These are phyloP conservation scores for Tapirus indicus DNA, from an alignment of 2,797 vertebrate species.

Conservation along the genomic window DNA sequence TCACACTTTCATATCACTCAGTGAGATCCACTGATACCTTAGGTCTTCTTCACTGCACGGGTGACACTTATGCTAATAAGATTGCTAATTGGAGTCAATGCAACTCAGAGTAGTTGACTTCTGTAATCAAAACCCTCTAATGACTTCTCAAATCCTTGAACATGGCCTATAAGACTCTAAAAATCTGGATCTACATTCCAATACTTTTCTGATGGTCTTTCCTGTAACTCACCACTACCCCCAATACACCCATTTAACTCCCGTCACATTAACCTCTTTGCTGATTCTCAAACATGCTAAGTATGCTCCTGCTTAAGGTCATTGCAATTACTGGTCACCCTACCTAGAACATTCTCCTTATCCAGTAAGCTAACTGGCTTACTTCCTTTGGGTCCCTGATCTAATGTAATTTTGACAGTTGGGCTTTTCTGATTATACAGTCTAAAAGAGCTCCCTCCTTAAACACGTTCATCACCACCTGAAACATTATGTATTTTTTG, in stretches of 20 bases:
- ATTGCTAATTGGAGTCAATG: not conserved
- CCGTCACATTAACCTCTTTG: not conserved
- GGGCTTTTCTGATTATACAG: not conserved
- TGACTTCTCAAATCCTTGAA: not conserved
- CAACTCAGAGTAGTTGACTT: not conserved
- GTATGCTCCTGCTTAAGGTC: not conserved
- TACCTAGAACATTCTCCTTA: not conserved
- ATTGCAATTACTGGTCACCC: too few species aligned
- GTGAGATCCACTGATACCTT: not conserved
- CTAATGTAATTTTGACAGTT: not conserved
- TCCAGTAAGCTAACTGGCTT: not conserved
- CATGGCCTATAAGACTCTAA: not conserved
- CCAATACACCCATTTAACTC: rapidly evolving
- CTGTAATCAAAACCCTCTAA: not conserved
- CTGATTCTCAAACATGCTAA: not conserved
- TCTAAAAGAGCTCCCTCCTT: not conserved
- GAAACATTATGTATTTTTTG: not conserved
- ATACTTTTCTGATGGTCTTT: not conserved
- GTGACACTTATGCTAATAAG: not conserved
- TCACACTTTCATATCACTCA: not conserved
- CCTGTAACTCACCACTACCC: not conserved
- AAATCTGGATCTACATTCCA: not conserved
- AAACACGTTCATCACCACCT: not conserved
- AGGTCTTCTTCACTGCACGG: not conserved
- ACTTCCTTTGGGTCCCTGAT: not conserved